Base-by-base conservation (phyloP, 2,113 vertebrate genomes). In the Onychostruthus taczanowskii region DNA sequence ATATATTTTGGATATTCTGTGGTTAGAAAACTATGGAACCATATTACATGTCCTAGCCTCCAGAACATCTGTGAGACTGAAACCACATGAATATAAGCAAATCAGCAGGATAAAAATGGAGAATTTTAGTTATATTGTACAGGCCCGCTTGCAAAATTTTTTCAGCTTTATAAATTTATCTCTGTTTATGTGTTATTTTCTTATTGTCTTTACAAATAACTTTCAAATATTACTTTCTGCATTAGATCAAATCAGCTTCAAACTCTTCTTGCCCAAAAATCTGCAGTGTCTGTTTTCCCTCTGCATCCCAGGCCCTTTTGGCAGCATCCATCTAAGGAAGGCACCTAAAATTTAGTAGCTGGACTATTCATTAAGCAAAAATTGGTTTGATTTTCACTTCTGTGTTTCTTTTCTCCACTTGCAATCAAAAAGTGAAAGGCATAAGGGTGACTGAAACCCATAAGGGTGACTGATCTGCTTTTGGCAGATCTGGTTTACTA, bases 1-100 rank as follows among this genome's bases (percentile, higher is more conserved):
- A 96, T 96, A 89, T 96, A 97, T 95, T 96, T 94, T 96, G 94
- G 95, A 96, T 97, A 94, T 96, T 96, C 92, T 96, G 92, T 97
- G 96, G 96, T 96, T 96, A 96, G 94, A 94, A 96, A 97, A 95
- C 96, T 95, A 93, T 93, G 93, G 92, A 97, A 86, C 90, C 92
- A 93, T 90, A 95, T 97, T 97, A 96, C 90, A 94, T 94, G 92
- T 95, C 58, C 92, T 95, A 93, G 91, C 95, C 93, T 96, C 94
- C 95, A 95, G 94, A 96, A 96, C 94, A 97, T 94, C 94, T 96
- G 94, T 94, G 93, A 94, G 90, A 92, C 87, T 84, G 61, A 96
- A 95, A 93, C 90, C 93, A 88, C 93, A 86, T 44, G 87, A 95
- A 80, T 83, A 79, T 81, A 95, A 92, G 91, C 87, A 90, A 89